Conservation (phyloP, 2,797 vertebrate genomes). For the Myiotriccus ornatus region DNA sequence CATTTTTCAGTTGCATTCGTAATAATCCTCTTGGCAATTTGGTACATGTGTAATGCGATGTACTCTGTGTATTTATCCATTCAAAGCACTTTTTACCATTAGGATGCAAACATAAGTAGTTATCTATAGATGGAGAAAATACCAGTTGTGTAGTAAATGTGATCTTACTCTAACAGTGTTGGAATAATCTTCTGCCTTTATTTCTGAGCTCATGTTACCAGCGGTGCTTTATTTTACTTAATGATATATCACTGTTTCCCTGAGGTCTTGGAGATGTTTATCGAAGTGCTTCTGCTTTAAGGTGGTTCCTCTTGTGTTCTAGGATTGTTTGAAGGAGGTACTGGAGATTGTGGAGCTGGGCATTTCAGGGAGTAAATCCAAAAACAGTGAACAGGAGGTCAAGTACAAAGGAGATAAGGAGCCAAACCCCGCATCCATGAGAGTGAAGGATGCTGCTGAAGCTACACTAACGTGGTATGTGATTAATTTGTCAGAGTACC, state of each 20-base stretch:
- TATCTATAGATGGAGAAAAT: not conserved
- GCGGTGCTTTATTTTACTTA: not conserved
- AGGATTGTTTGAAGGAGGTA: conserved; percentile 91
- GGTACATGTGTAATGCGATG: not conserved
- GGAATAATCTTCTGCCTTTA: not conserved
- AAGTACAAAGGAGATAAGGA: conserved; percentile 90
- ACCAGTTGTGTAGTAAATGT: not conserved
- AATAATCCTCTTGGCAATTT: not conserved
- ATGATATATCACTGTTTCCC: not conserved
- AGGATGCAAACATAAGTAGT: not conserved
- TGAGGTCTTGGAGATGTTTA: not conserved
- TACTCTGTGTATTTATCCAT: not conserved
- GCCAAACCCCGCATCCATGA: conserved; percentile 90
- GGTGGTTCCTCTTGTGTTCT: conserved; percentile 3
- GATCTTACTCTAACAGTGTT: not conserved
- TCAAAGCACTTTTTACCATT: not conserved
- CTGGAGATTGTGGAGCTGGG: conserved; percentile 94
- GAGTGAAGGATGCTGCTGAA: conserved; percentile 94
- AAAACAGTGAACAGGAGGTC: conserved; percentile 85
- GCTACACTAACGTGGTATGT: conserved; percentile 90
- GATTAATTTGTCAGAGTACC: not conserved
- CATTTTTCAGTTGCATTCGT: not conserved
- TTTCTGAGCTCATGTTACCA: not conserved
- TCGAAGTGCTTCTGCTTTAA: not conserved
- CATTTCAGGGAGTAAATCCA: conserved; percentile 91